Percentiles rank a stretch among this genome's conserved stretches.
phyloP scores from a whole-genome alignment of 2,888 invertebrate species.

The Nineta flava region DNA sequence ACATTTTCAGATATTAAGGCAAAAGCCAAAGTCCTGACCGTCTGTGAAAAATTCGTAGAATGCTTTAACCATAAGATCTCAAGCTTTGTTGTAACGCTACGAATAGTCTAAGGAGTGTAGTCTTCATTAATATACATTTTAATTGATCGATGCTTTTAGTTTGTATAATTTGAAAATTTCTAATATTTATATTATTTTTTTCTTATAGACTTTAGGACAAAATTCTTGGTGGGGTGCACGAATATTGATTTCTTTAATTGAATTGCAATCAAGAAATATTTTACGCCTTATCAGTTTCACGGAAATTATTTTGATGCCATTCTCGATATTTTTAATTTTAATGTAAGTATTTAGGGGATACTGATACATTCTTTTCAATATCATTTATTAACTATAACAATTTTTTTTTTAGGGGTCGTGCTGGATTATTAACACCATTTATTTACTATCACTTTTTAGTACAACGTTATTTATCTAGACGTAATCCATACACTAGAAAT shows the following conservation, averaged over 20 bases:
- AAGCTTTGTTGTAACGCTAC: too few species aligned
- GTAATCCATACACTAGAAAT: slow-evolving; percentile 91
- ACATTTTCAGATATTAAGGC: too few species aligned
- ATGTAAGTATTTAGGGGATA: slow-evolving; percentile 49
- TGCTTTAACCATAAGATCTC: too few species aligned
- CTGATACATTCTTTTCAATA: not conserved
- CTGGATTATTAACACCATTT: slow-evolving; percentile 82
- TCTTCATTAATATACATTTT: too few species aligned
- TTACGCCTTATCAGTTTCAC: slow-evolving; percentile 80
- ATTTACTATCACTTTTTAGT: slow-evolving; percentile 94
- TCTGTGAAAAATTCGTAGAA: too few species aligned
- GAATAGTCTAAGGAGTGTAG: too few species aligned
- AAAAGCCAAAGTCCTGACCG: too few species aligned
- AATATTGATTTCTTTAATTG: slow-evolving; percentile 71
- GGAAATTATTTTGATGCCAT: slow-evolving; percentile 85
- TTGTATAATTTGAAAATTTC: too few species aligned
- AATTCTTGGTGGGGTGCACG: slow-evolving; percentile 82
- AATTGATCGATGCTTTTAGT: too few species aligned
- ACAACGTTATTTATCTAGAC: slow-evolving; percentile 79
- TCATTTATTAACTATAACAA: not conserved
- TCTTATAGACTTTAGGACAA: slow-evolving; percentile 70
- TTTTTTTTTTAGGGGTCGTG: slow-evolving; percentile 58
- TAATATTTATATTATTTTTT: slow-evolving; percentile 1
- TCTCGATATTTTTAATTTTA: slow-evolving; percentile 62
- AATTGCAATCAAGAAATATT: slow-evolving; percentile 80